Evolutionary conservation across 2,888 invertebrate species (phyloP), one percentile per base, ranked within the genome.

Genomic region (Diarsia mendica): DNA sequence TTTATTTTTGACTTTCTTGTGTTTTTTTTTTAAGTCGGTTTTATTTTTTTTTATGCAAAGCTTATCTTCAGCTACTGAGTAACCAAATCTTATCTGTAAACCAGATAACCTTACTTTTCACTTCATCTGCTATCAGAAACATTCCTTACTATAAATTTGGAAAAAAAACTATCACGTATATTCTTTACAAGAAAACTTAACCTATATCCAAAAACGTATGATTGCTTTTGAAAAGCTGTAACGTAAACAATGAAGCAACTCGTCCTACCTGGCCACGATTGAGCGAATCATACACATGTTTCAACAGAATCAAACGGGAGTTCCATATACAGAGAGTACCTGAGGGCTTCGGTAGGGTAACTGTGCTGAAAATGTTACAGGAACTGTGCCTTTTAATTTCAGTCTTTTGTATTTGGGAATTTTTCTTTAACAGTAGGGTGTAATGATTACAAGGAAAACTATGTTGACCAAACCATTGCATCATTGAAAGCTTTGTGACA

Each of bases 291-390:
- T 75, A 80, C 88, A 81, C 87, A 72, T 84, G 88, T 87, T 82
- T 79, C 81, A 85, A 85, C 87, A 85, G 76, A 80, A 82, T 72
- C 85, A 81, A 88, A 87, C 87, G 87, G 84, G 78, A 87, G 77
- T 85, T 80, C 88, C 88, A 80, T 88, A 82, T 84, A 85, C 63
- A 88, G 85, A 44, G 4, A 72, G 68, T 77, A 84, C 81, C 77
- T 76, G 67, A 76, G 75, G 77, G 77, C 67, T 67, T 78, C 2
- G 65, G 33, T 84, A 87, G 83, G 77, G 83, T 81, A 49, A 66
- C 87, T 20, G 9, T 23, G 63, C 23, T 0, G 18, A 20, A 44
- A 15, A n/a, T 2, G 0, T 48, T 44, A 33, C 15, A 49, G 20
- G 2, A 55, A 44, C 10, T 15, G 11, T 1, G 0, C 11, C 2